Conservation (phyloP, 1,140 invertebrate genomes). For the Temnothorax longispinosus region DNA sequence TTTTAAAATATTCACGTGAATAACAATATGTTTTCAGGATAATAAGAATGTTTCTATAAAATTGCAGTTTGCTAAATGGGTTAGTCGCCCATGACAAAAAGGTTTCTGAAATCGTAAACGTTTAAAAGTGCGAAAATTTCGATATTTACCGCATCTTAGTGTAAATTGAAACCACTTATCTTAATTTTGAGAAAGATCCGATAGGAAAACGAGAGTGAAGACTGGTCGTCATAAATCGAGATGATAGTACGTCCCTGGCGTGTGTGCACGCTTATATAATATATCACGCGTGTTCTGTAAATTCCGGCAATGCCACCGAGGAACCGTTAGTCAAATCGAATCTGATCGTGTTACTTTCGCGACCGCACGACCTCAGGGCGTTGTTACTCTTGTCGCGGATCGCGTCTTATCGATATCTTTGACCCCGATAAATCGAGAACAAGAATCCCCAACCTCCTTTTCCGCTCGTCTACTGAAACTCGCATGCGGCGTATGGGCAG, state of each 20-base stretch:
- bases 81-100: not conserved
- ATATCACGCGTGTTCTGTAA: constrained; percentile 53
- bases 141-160: not conserved
- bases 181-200: constrained; percentile 31
- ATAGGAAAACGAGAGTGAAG: constrained; percentile 10
- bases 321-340: constrained; percentile 65
- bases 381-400: constrained; percentile 60
- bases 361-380: constrained; percentile 54
- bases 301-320: constrained; percentile 49
- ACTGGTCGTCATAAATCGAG: constrained; percentile 25
- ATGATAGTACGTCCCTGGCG: constrained; percentile 5
- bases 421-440: constrained; percentile 68
- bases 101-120: not conserved
- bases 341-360: constrained; percentile 62
- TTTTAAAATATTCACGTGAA: constrained; percentile 23
- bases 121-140: not conserved
- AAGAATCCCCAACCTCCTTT: constrained; percentile 35
- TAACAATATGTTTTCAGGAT: not conserved
- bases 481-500: not conserved
- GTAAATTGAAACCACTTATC: not conserved
- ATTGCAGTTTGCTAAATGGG: not conserved
- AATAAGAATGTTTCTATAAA: constrained; percentile 1
- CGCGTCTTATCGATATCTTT: constrained; percentile 64
- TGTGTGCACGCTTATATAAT: constrained; percentile 31
- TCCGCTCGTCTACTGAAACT: constrained; percentile 12